phyloP scores from a whole-genome alignment of 2,113 vertebrate genomes.

The Xiphophorus couchianus region DNA sequence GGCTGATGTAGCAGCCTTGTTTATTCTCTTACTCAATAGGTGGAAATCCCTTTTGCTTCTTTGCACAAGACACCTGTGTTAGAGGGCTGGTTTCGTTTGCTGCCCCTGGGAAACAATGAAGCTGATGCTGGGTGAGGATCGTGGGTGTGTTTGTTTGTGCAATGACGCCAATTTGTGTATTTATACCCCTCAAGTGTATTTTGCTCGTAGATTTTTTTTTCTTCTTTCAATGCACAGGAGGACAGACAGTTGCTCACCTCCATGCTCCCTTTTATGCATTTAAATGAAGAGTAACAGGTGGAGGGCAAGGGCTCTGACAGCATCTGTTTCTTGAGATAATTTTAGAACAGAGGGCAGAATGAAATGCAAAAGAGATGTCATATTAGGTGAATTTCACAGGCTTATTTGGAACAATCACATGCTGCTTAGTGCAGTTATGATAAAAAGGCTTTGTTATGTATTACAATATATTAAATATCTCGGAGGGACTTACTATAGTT shows the following conservation, averaged over 20 bases:
- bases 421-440: neutral
- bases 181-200: conserved; percentile 19
- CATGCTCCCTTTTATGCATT: conserved; percentile 8
- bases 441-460: neutral
- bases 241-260: conserved; percentile 21
- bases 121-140: conserved; percentile 81
- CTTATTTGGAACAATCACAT: conserved; percentile 34
- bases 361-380: conserved; percentile 2
- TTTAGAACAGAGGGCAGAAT: conserved; percentile 40
- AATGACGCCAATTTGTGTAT: conserved; percentile 20
- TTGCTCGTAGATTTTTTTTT: neutral
- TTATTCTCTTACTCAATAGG: conserved; percentile 71
- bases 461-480: neutral
- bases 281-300: conserved; percentile 26
- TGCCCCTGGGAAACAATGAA: conserved; percentile 83
- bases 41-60: conserved; percentile 82
- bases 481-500: neutral
- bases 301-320: conserved; percentile 13
- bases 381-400: conserved; percentile 10
- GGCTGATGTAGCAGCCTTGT: conserved; percentile 15
- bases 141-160: conserved; percentile 45
- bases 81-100: conserved; percentile 89
- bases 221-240: conserved; percentile 15
- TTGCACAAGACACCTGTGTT: conserved; percentile 75
- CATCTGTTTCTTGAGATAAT: conserved; percentile 51